Base-by-base conservation (phyloP, 2,888 invertebrate genomes). In the Anaspis maculata region DNA sequence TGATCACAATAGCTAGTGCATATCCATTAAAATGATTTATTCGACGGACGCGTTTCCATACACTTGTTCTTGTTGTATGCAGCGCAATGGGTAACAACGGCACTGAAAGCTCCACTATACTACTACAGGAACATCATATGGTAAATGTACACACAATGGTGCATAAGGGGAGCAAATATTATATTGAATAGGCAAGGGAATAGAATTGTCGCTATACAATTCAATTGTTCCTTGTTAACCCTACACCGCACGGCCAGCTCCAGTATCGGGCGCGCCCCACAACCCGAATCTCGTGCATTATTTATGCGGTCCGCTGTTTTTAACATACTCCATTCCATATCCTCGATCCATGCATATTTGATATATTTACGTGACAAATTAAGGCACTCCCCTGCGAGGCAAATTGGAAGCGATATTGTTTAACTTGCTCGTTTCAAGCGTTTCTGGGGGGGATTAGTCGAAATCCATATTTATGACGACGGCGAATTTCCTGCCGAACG, bases 141-240 rank as follows among this genome's bases (percentile, higher is more conserved):
- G 59, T 58, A 56, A 59, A 61, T 57, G 59, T 59, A 58, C 55
- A 56, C 56, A 56, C 53, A 54, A 53, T 49, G 49, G 45, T 39
- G 44, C 21, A 33, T 31, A 37, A 51, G 49, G 55, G 54, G 47
- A 52, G 44, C 46, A 56, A 60, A 62, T 62, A 61, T 62, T 58
- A 58, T 57, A 59, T 57, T 56, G 58, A 60, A 59, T 59, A 44
- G 54, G 49, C 51, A 46, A 47, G 52, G 56, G 56, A 58, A 53
- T 55, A 48, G 53, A 57, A 55, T 53, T 55, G 55, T 56, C 54
- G 56, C 52, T 43, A 53, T 57, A 58, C 61, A 58, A 62, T 64
- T 62, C 57, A 61, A 64, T 64, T 63, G 63, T 62, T 63, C 60
- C 62, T 64, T 57, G 63, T 64, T 64, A 64, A 64, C 64, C 64